These are phyloP conservation scores for Drepana falcataria DNA, from an alignment of 2,888 invertebrate species.

Conservation along the genomic window DNA sequence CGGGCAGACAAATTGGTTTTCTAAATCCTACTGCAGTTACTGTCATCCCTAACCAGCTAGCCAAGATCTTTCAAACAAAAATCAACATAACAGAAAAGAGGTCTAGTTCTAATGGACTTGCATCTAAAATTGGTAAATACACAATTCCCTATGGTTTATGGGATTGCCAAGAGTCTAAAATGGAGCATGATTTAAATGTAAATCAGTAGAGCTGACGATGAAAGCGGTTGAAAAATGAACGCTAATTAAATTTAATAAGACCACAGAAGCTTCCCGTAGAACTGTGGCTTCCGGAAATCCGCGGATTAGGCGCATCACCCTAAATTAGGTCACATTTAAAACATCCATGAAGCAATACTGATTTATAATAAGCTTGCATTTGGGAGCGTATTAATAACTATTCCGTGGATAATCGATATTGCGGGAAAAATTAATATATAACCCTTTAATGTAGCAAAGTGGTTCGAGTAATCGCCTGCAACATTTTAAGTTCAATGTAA, in stretches of 20 bases:
- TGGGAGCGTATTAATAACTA: too few species aligned
- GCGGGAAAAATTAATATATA: too few species aligned
- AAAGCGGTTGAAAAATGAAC: conserved; percentile 7
- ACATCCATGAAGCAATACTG: not conserved
- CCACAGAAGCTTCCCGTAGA: not conserved
- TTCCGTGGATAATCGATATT: too few species aligned
- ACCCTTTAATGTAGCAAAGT: too few species aligned
- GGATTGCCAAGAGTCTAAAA: conserved; percentile 38
- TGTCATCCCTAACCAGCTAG: conserved; percentile 16
- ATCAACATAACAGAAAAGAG: conserved; percentile 1
- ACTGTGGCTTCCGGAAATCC: not conserved
- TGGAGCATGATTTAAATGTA: conserved; percentile 32
- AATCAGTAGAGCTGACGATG: conserved; percentile 4
- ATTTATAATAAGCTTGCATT: not conserved
- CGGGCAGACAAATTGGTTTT: conserved; percentile 67
- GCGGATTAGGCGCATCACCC: not conserved
- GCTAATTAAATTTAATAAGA: not conserved
- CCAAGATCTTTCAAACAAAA: conserved; percentile 8
- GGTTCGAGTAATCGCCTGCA: too few species aligned
- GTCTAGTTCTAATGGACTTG: conserved; percentile 12
- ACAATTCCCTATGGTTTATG: conserved; percentile 39
- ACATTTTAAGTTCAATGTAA: too few species aligned
- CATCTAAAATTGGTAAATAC: conserved; percentile 38
- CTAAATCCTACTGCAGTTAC: conserved; percentile 38
- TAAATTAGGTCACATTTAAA: not conserved